Evolutionary conservation across 1,140 invertebrate genomes (phyloP).

Genomic region (Anoplophora glabripennis): DNA sequence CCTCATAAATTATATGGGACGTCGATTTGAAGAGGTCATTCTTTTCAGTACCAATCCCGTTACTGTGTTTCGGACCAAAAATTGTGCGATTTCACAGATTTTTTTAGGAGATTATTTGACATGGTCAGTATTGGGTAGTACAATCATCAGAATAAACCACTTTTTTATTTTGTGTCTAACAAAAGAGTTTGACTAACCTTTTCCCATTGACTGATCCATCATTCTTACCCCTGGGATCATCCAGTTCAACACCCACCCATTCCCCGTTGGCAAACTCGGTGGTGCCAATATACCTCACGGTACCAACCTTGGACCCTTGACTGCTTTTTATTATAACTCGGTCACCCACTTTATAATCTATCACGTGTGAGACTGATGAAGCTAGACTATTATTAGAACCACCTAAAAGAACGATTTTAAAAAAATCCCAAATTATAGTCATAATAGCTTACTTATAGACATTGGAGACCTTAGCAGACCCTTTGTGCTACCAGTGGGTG

Average conservation of each 20-base stretch:
- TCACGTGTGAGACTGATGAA: conserved; percentile 52
- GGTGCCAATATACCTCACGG: conserved; percentile 76
- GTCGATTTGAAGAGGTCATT: no score
- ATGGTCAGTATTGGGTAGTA: no score
- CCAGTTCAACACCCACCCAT: conserved; percentile 94
- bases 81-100: no score
- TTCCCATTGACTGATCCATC: conserved; percentile 89
- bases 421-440: not conserved
- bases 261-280: conserved; percentile 88
- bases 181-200: conserved; percentile 54
- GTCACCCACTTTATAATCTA: conserved; percentile 77
- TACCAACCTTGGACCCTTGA: conserved; percentile 84
- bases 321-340: conserved; percentile 86
- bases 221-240: conserved; percentile 92
- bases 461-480: conserved; percentile 49
- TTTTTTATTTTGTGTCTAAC: not conserved
- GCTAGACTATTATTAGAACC: conserved; percentile 60
- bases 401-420: conserved; percentile 50
- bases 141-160: no score
- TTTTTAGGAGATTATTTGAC: no score
- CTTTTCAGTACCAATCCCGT: no score
- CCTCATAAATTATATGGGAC: no score
- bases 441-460: conserved; percentile 43
- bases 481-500: conserved; percentile 52
- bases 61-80: no score